A percentile compares a stretch with the other conserved stretches of the same genome.
Conservation (phyloP, 2,888 invertebrate species). For the Polyommatus iphigenia region DNA sequence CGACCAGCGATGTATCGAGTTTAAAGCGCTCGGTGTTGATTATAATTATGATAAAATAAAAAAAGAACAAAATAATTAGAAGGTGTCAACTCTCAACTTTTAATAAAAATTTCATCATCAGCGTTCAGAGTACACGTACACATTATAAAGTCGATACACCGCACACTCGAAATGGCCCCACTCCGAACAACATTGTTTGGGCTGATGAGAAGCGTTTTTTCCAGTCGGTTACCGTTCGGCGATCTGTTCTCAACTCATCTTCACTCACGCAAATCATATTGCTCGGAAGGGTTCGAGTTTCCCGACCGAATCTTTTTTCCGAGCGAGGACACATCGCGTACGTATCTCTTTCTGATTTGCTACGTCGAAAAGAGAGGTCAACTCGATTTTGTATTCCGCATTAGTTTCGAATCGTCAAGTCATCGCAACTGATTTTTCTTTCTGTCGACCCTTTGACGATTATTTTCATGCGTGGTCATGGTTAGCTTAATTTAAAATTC, state of each 20-base stretch:
- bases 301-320: slow-evolving; percentile 47
- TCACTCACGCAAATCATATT: slow-evolving; percentile 80
- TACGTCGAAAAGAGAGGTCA: slow-evolving; percentile 31
- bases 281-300: slow-evolving; percentile 75
- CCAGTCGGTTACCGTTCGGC: slow-evolving; percentile 78
- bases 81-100: neutral
- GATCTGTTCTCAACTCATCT: slow-evolving; percentile 77
- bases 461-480: slow-evolving; percentile 31
- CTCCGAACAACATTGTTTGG: slow-evolving; percentile 47
- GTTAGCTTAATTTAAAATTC: neutral
- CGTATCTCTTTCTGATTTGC: slow-evolving; percentile 27
- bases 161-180: slow-evolving; percentile 8
- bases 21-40: neutral
- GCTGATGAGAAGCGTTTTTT: slow-evolving; percentile 77
- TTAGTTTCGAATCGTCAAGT: slow-evolving; percentile 57
- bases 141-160: neutral
- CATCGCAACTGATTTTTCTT: slow-evolving; percentile 71
- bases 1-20: slow-evolving; percentile 34
- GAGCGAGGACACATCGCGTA: slow-evolving; percentile 24
- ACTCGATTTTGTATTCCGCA: slow-evolving; percentile 29
- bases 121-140: neutral
- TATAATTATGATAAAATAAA: neutral
- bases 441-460: slow-evolving; percentile 36
- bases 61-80: neutral
- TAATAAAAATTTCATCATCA: neutral